Evolutionary conservation across 2,113 vertebrate genomes (phyloP).

Genomic region (Poeciliopsis occidentalis): DNA sequence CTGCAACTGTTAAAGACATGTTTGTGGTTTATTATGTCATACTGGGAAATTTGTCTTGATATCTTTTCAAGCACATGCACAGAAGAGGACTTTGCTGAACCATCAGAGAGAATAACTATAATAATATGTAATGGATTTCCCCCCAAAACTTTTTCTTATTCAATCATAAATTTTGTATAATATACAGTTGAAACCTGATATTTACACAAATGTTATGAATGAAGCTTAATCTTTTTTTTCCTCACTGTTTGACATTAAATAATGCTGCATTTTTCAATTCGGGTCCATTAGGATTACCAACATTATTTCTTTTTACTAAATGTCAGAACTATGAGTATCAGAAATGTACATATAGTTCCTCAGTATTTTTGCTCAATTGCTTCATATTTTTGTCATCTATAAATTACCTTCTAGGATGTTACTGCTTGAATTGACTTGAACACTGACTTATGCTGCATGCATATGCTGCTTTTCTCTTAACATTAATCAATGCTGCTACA

Average conservation of each 20-base stretch:
- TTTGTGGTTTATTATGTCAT: slow-evolving; percentile 55
- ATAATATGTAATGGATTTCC: background rate
- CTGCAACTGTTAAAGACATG: slow-evolving; percentile 47
- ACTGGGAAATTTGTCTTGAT: slow-evolving; percentile 40
- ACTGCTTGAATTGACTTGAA: too few species aligned
- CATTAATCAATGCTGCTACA: too few species aligned
- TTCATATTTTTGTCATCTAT: too few species aligned
- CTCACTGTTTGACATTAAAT: background rate
- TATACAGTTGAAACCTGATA: background rate
- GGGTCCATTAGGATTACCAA: too few species aligned
- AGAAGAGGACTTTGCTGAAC: background rate
- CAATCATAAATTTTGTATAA: background rate
- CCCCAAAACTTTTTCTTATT: background rate
- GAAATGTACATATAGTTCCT: too few species aligned
- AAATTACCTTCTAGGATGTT: too few species aligned
- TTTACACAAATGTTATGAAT: background rate
- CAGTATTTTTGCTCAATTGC: too few species aligned
- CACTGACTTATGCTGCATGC: too few species aligned
- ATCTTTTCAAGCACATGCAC: slow-evolving; percentile 22
- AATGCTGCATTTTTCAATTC: background rate
- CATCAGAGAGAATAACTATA: slow-evolving; percentile 5
- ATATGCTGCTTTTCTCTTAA: too few species aligned
- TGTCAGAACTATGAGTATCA: too few species aligned
- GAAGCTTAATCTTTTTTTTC: background rate
- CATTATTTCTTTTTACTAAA: too few species aligned